Conservation (phyloP, 2,888 invertebrate species). For the Laothoe populi region DNA sequence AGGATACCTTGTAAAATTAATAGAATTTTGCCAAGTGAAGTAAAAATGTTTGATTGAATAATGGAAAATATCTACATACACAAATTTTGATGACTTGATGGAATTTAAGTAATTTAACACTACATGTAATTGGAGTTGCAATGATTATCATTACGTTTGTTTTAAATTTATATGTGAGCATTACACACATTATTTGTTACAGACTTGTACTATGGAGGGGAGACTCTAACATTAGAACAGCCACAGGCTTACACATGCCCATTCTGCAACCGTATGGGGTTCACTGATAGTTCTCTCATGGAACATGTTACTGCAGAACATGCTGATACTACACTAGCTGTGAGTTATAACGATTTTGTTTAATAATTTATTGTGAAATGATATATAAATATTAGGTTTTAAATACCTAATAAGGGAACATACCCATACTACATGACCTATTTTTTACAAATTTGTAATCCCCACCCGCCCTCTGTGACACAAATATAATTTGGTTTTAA, state of each 20-base stretch:
- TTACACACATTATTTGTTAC: conserved; percentile 46
- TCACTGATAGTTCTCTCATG: conserved; percentile 95
- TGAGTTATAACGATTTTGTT: conserved; percentile 63
- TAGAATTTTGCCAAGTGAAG: too few species aligned
- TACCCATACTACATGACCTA: too few species aligned
- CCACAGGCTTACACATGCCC: conserved; percentile 99
- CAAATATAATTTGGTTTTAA: too few species aligned
- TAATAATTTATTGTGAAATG: too few species aligned
- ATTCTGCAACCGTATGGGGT: conserved; percentile 98
- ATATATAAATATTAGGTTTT: too few species aligned
- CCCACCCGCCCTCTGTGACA: too few species aligned
- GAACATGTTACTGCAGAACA: conserved; percentile 97
- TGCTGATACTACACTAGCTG: conserved; percentile 95
- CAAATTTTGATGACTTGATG: conserved; percentile 6
- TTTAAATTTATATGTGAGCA: too few species aligned
- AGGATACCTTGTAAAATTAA: too few species aligned
- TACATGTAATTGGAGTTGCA: background rate
- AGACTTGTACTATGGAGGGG: conserved; percentile 98
- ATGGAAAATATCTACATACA: background rate
- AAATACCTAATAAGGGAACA: too few species aligned
- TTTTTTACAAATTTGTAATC: too few species aligned
- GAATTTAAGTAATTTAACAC: conserved; percentile 13
- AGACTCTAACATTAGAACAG: conserved; percentile 95
- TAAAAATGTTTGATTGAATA: background rate
- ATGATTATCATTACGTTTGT: background rate